Evolutionary conservation across 2,113 vertebrate species (phyloP).

Genomic region (Pampusana beccarii): DNA sequence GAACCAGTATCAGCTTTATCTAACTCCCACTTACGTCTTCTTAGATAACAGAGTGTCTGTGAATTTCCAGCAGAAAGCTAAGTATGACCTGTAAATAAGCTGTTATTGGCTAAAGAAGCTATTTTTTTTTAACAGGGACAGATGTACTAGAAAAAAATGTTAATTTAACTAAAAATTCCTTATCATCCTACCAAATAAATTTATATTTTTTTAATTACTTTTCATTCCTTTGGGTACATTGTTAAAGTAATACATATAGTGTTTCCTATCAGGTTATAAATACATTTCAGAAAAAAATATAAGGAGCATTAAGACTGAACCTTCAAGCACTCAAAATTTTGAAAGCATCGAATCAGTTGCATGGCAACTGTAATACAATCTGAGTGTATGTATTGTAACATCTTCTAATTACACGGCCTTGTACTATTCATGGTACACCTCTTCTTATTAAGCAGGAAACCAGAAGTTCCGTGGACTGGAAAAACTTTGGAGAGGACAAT

Average conservation of each 20-base stretch:
- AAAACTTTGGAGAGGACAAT: not conserved
- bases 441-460: not conserved
- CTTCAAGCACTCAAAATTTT: not conserved
- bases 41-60: not conserved
- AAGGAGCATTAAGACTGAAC: not conserved
- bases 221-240: not conserved
- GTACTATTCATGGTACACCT: not conserved
- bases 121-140: not conserved
- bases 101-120: not conserved
- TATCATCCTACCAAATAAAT: not conserved
- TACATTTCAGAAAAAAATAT: not conserved
- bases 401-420: not conserved
- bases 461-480: not conserved
- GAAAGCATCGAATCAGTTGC: not conserved
- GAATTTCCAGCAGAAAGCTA: not conserved
- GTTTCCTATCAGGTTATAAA: not conserved
- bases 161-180: not conserved
- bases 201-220: not conserved
- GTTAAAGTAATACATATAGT: not conserved
- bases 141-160: not conserved
- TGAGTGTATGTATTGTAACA: not conserved
- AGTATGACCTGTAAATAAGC: not conserved
- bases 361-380: not conserved
- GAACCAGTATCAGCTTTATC: not conserved
- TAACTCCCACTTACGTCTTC: not conserved